phyloP scores from a whole-genome alignment of 2,888 invertebrate genomes.

The Urechis unicinctus region DNA sequence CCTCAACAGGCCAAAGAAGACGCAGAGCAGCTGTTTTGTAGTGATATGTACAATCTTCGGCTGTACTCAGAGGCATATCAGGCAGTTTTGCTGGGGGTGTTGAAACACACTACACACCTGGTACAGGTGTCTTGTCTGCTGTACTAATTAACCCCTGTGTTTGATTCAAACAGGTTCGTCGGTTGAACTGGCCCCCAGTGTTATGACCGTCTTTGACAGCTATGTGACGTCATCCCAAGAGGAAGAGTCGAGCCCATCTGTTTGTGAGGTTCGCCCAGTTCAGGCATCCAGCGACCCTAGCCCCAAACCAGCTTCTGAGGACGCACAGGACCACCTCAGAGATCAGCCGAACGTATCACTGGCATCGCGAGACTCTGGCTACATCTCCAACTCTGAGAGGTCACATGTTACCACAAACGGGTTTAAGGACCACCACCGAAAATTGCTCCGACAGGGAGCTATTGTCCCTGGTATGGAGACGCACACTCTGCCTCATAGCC shows the following conservation, averaged over 20 bases:
- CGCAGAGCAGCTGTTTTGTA: no score
- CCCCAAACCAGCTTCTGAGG: background rate
- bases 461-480: no score
- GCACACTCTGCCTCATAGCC: no score
- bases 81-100: no score
- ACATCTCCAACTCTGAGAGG: background rate
- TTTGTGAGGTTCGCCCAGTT: background rate
- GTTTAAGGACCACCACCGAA: no score
- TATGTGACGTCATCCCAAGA: background rate
- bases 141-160: background rate
- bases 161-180: conserved; percentile 13
- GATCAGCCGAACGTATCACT: background rate
- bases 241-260: background rate
- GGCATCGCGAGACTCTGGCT: background rate
- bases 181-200: conserved; percentile 11
- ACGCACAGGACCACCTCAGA: background rate
- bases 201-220: conserved; percentile 16
- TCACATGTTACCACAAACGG: no score
- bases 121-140: no score
- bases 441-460: no score
- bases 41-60: no score
- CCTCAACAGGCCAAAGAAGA: no score
- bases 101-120: no score
- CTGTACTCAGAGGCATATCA: no score
- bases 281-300: background rate